These are phyloP conservation scores for Agrotis ipsilon DNA, from an alignment of 2,888 invertebrate species.

Conservation along the genomic window DNA sequence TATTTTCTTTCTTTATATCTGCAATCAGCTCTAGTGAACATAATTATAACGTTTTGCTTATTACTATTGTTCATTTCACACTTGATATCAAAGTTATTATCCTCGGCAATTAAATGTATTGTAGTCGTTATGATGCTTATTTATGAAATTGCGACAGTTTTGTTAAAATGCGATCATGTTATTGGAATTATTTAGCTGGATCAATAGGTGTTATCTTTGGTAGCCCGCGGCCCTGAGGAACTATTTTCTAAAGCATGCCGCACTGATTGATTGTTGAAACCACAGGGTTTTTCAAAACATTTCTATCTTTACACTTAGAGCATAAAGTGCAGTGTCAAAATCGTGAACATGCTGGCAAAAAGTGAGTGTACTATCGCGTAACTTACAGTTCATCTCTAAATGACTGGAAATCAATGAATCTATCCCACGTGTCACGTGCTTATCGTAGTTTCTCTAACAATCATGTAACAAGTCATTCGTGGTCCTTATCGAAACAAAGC, in stretches of 20 bases:
- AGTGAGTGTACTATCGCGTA: too few relatives aligned
- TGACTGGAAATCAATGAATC: background rate
- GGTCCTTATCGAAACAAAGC: conserved; percentile 3
- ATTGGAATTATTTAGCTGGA: too few relatives aligned
- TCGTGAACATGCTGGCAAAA: too few relatives aligned
- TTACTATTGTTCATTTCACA: conserved; percentile 54
- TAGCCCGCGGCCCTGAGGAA: background rate
- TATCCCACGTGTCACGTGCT: background rate
- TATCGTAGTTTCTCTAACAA: background rate
- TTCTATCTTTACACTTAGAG: too few relatives aligned
- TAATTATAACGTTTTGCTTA: conserved; percentile 17
- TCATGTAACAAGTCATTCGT: conserved; percentile 1
- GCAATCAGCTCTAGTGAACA: background rate
- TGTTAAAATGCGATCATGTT: background rate
- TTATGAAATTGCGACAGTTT: conserved; percentile 26
- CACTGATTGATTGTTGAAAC: too few relatives aligned
- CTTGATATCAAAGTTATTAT: conserved; percentile 33
- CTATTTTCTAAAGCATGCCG: too few relatives aligned
- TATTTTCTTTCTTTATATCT: background rate
- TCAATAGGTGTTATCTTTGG: background rate
- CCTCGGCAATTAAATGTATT: conserved; percentile 18
- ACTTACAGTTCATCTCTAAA: too few relatives aligned
- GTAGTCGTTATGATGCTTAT: conserved; percentile 25
- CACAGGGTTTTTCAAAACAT: too few relatives aligned
- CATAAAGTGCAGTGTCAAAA: too few relatives aligned